Percentiles rank a stretch among this genome's conserved stretches.
These are phyloP conservation scores for Lomographa bimaculata DNA, from an alignment of 2,888 invertebrate species.

Conservation along the genomic window DNA sequence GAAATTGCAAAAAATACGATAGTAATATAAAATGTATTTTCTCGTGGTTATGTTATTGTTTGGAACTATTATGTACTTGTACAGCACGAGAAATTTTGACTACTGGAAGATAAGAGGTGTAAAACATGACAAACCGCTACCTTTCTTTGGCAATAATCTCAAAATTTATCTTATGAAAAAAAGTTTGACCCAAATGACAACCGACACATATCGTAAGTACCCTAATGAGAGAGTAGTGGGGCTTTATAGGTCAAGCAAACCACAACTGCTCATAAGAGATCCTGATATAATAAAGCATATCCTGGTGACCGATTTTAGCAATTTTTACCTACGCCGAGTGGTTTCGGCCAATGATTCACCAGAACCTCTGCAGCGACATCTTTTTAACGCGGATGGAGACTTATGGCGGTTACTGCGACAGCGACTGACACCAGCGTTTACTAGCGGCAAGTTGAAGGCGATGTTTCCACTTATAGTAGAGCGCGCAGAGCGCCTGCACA, in stretches of 20 bases:
- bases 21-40: no score
- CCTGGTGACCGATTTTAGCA: slow-evolving; percentile 45
- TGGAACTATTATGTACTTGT: slow-evolving; percentile 34
- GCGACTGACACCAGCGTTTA: slow-evolving; percentile 58
- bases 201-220: slow-evolving; percentile 48
- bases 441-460: slow-evolving; percentile 54
- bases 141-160: slow-evolving; percentile 44
- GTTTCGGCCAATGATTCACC: slow-evolving; percentile 37
- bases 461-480: slow-evolving; percentile 61
- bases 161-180: slow-evolving; percentile 37
- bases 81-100: slow-evolving; percentile 45
- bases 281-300: slow-evolving; percentile 51
- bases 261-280: slow-evolving; percentile 50
- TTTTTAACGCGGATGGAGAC: slow-evolving; percentile 59
- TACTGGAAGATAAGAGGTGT: slow-evolving; percentile 51
- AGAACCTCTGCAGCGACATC: slow-evolving; percentile 50
- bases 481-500: slow-evolving; percentile 50
- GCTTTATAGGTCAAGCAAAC: slow-evolving; percentile 40
- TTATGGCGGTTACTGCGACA: slow-evolving; percentile 57
- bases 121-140: slow-evolving; percentile 46
- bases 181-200: slow-evolving; percentile 42
- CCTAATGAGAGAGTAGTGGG: slow-evolving; percentile 53
- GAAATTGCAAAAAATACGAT: no score
- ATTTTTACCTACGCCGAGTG: slow-evolving; percentile 51
- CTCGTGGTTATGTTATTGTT: slow-evolving; percentile 4